Conservation (phyloP, 2,113 vertebrate genomes). For the Labeo rohita region DNA sequence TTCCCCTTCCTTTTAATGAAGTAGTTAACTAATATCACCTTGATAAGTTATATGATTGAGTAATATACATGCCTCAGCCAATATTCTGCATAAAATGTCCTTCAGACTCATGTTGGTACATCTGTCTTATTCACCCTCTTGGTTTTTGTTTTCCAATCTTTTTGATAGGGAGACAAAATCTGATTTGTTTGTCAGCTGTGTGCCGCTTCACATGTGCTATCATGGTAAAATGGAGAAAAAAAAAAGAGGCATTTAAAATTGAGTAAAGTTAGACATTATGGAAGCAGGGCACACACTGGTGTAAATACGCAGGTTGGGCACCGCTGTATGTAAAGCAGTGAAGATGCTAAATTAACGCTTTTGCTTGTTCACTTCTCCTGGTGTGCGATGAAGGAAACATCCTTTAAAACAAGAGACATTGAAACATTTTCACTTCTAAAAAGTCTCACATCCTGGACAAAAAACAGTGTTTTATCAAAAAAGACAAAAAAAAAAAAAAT, state of each 20-base stretch:
- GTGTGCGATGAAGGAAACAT: slow-evolving; percentile 28
- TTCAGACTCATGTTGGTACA: slow-evolving; percentile 71
- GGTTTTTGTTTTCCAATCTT: slow-evolving; percentile 66
- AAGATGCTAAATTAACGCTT: slow-evolving; percentile 69
- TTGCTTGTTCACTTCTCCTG: slow-evolving; percentile 49
- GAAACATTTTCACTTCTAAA: slow-evolving; percentile 25
- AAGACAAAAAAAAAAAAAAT: slow-evolving; percentile 53
- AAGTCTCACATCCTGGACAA: slow-evolving; percentile 50
- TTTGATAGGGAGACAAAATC: slow-evolving; percentile 66
- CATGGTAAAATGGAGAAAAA: slow-evolving; percentile 58
- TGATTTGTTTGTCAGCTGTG: slow-evolving; percentile 66
- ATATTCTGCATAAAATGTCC: slow-evolving; percentile 59
- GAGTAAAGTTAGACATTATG: slow-evolving; percentile 50
- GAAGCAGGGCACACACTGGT: slow-evolving; percentile 70
- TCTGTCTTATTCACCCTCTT: slow-evolving; percentile 75
- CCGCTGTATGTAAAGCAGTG: slow-evolving; percentile 60
- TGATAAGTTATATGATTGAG: slow-evolving; percentile 62
- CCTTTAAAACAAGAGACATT: slow-evolving; percentile 33
- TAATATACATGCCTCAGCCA: slow-evolving; percentile 21
- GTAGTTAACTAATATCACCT: slow-evolving; percentile 64
- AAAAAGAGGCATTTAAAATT: not conserved
- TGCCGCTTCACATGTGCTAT: slow-evolving; percentile 60
- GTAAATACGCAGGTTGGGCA: slow-evolving; percentile 74
- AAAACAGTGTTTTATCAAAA: slow-evolving; percentile 42
- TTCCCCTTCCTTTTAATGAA: slow-evolving; percentile 54